Base-by-base conservation (phyloP, 2,888 invertebrate species). In the Teleiodes luculella region DNA sequence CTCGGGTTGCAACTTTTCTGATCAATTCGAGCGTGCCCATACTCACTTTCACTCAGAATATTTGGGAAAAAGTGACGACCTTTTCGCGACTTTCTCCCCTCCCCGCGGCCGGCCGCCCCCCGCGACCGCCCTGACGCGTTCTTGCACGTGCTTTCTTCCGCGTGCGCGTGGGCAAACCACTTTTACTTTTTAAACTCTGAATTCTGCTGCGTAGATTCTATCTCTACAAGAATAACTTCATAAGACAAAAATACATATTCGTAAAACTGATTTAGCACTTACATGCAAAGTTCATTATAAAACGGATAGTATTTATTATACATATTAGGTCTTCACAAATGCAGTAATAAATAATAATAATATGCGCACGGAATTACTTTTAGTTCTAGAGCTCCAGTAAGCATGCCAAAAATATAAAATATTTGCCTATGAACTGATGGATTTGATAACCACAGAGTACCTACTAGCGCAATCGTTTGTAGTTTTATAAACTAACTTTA, bases 1-100 rank as follows among this genome's bases (percentile, higher is more conserved):
- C 3, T 11, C 6, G 30, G n/a, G 18, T 18, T 47, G 47, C 64
- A 58, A 63, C 62, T 67, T 76, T 76, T 80, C 78, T 76, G 70
- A 78, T 76, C 75, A 78, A 76, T 73, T 78, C 75, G 76, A 79
- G 76, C 80, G 74, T 72, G 68, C 74, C 70, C 65, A 69, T 59
- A 71, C 73, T 59, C 66, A 84, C 88, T 89, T 89, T 88, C 87
- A 82, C 88, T 86, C 71, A 65, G 85, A 87, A 87, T 89, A 89
- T 89, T 89, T 89, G 86, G 88, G 83, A 84, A 88, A 88, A 88
- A 87, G 87, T 80, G 72, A 74, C 87, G 86, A 89, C 88, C 88
- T 89, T 87, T 87, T 83, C 76, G 82, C 83, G 72, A 84, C 88
- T 88, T 89, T 88, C 88, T 79, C 83, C 67, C 69, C 69, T 65